Evolutionary conservation across 2,888 invertebrate genomes (phyloP).

Genomic region (Dyspetes luteomarginatus): DNA sequence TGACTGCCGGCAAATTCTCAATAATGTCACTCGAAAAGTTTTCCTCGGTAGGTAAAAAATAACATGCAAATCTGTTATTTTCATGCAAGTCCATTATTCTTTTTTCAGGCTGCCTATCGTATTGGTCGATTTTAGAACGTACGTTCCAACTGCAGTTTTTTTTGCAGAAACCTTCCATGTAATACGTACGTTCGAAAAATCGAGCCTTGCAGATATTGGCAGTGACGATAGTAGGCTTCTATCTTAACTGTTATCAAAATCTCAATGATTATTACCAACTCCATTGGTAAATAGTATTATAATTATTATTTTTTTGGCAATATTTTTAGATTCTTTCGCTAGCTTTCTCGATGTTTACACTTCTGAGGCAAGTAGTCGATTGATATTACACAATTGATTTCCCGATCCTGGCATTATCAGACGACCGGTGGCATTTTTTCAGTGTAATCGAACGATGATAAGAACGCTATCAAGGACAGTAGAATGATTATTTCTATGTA

Average conservation of each 20-base stretch:
- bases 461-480: background rate
- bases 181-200: too few relatives aligned
- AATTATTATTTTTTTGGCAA: background rate
- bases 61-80: background rate
- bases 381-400: constrained; percentile 11
- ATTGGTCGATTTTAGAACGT: too few relatives aligned
- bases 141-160: too few relatives aligned
- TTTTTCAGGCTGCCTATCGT: background rate
- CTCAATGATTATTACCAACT: too few relatives aligned
- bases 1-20: constrained; percentile 44
- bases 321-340: constrained; percentile 1
- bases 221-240: too few relatives aligned
- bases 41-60: constrained; percentile 39
- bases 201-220: too few relatives aligned
- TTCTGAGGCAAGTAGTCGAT: background rate
- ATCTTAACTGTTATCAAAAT: too few relatives aligned
- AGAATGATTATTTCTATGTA: background rate
- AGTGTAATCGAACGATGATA: constrained; percentile 1
- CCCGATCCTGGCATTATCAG: background rate
- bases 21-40: constrained; percentile 40
- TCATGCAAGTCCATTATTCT: background rate
- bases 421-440: background rate
- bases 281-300: background rate
- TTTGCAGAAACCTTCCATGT: too few relatives aligned
- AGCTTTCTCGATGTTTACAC: constrained; percentile 7